Percentiles rank a stretch among this genome's conserved stretches.
Evolutionary conservation across 2,888 invertebrate genomes (phyloP).

Genomic region (Acleris emargana): DNA sequence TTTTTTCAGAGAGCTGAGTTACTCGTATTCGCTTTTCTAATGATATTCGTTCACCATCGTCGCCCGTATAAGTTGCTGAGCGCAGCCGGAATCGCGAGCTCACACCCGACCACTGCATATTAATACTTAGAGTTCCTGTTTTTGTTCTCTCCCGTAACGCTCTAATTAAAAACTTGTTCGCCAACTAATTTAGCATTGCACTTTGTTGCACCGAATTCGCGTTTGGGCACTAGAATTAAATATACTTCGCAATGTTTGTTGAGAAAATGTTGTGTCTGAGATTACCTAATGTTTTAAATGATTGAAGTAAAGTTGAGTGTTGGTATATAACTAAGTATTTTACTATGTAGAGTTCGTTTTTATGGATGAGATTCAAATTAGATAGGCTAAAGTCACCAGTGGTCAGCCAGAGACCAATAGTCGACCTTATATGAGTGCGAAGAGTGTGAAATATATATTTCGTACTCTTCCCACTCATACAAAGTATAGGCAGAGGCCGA

Average conservation of each 20-base stretch:
- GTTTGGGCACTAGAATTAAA: constrained; percentile 15
- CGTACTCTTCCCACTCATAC: too few species aligned
- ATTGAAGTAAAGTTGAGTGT: neutral
- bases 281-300: constrained; percentile 1
- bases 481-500: too few species aligned
- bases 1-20: too few species aligned
- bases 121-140: constrained; percentile 25
- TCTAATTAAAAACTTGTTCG: constrained; percentile 31
- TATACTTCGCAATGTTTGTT: constrained; percentile 3
- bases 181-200: constrained; percentile 21
- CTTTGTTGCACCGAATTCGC: constrained; percentile 19
- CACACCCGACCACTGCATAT: constrained; percentile 15
- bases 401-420: too few species aligned
- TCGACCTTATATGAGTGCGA: too few species aligned
- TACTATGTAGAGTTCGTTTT: too few species aligned
- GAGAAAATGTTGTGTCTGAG: neutral
- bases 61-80: neutral
- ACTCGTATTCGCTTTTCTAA: neutral
- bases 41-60: neutral
- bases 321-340: neutral
- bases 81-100: neutral
- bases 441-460: too few species aligned
- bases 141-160: constrained; percentile 10
- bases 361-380: too few species aligned
- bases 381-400: too few species aligned